Evolutionary conservation across 1,140 invertebrate species (phyloP).

Genomic region (Harlomillsia oculata): DNA sequence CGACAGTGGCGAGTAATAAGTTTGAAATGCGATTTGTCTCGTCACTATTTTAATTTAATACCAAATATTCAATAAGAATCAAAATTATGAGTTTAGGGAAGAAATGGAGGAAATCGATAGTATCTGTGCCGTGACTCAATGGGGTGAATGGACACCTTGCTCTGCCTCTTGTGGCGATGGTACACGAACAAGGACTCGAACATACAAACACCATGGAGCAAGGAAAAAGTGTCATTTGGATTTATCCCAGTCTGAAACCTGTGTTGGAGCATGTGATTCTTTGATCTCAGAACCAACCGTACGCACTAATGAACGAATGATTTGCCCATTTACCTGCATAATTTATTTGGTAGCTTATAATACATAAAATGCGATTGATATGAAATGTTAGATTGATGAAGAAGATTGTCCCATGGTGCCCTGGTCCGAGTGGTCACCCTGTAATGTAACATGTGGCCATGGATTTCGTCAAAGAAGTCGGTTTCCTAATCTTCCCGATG

Average conservation of each 20-base stretch:
- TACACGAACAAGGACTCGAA: constrained; percentile 42
- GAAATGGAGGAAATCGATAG: constrained; percentile 27
- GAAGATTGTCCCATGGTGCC: constrained; percentile 49
- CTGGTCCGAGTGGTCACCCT: constrained; percentile 64
- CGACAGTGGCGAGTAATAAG: too few species aligned
- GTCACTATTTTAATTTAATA: too few species aligned
- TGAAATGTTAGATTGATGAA: too few species aligned
- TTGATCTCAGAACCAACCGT: too few species aligned
- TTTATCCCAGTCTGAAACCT: constrained; percentile 39
- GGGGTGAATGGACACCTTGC: constrained; percentile 51
- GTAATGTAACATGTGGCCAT: constrained; percentile 58
- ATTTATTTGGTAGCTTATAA: too few species aligned
- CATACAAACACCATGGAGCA: constrained; percentile 44
- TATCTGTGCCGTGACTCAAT: constrained; percentile 45
- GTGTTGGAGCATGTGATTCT: constrained; percentile 25
- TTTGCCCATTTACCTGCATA: too few species aligned
- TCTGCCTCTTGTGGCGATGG: constrained; percentile 51
- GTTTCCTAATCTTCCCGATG: constrained; percentile 21
- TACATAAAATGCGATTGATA: too few species aligned
- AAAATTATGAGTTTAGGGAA: too few species aligned
- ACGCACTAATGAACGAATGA: too few species aligned
- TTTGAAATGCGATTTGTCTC: too few species aligned
- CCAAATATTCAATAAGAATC: too few species aligned
- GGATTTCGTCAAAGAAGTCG: constrained; percentile 61
- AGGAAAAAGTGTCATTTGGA: constrained; percentile 43